These are phyloP conservation scores for Holcopasites calliopsidis DNA, from an alignment of 1,140 invertebrate species.

Conservation along the genomic window DNA sequence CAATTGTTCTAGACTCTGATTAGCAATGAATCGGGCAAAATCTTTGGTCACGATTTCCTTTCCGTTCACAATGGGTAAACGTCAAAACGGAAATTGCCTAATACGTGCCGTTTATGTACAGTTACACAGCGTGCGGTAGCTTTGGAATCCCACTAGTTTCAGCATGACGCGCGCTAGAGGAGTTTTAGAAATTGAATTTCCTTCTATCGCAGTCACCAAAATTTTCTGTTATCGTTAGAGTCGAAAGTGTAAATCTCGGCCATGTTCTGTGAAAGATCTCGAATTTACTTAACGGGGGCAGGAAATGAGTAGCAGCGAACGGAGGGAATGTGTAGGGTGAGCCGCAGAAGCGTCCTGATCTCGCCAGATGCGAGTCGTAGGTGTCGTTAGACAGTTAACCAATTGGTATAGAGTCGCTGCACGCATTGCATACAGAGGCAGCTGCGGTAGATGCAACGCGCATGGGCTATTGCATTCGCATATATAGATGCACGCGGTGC, in stretches of 20 bases:
- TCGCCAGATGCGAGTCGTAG: constrained; percentile 56
- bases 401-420: constrained; percentile 60
- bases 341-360: too few species aligned
- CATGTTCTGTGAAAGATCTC: too few species aligned
- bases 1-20: too few species aligned
- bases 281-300: too few species aligned
- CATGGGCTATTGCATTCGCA: constrained; percentile 29
- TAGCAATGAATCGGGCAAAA: not conserved
- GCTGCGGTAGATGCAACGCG: not conserved
- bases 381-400: constrained; percentile 57
- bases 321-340: too few species aligned
- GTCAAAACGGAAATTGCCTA: constrained; percentile 58
- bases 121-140: constrained; percentile 26
- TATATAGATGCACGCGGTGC: constrained; percentile 45
- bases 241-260: too few species aligned
- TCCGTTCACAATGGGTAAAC: constrained; percentile 47
- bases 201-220: not conserved
- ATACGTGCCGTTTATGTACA: constrained; percentile 30
- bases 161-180: constrained; percentile 54
- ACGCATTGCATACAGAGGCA: constrained; percentile 32
- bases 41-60: constrained; percentile 45
- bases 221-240: too few species aligned
- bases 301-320: too few species aligned
- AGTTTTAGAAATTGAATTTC: constrained; percentile 50
- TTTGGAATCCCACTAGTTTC: constrained; percentile 47